A percentile compares a stretch with the other conserved stretches of the same genome.
These are phyloP conservation scores for Diloba caeruleocephala DNA, from an alignment of 2,888 invertebrate genomes.

Conservation along the genomic window DNA sequence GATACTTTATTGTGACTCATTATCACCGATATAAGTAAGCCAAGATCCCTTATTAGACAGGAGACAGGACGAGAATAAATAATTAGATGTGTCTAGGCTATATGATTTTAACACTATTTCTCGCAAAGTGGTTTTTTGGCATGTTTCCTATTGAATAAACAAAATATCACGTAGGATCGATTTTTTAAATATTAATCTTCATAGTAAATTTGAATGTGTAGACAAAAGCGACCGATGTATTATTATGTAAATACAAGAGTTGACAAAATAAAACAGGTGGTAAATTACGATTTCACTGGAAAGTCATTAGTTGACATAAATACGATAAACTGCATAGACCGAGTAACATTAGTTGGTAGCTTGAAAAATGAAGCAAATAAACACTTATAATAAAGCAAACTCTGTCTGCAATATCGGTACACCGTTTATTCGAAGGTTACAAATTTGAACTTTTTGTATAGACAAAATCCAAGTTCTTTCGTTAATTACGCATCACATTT, in stretches of 20 bases:
- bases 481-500: constrained; percentile 60
- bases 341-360: not conserved
- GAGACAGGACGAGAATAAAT: constrained; percentile 19
- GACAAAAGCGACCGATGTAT: constrained; percentile 54
- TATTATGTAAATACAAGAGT: no score
- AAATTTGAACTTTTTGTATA: not conserved
- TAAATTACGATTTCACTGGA: constrained; percentile 54
- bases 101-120: not conserved
- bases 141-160: no score
- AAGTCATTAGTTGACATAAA: constrained; percentile 62
- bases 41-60: constrained; percentile 22
- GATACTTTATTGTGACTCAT: constrained; percentile 31
- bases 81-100: constrained; percentile 7
- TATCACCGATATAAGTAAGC: constrained; percentile 2
- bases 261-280: constrained; percentile 60
- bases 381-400: not conserved
- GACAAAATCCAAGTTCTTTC: constrained; percentile 51
- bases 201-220: constrained; percentile 12
- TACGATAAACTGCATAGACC: not conserved
- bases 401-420: not conserved
- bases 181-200: no score
- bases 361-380: not conserved
- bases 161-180: no score
- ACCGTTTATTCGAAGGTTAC: constrained; percentile 1
- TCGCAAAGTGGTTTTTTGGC: not conserved